Conservation (phyloP, 2,113 vertebrate genomes). For the Psammodynastes pulverulentus region DNA sequence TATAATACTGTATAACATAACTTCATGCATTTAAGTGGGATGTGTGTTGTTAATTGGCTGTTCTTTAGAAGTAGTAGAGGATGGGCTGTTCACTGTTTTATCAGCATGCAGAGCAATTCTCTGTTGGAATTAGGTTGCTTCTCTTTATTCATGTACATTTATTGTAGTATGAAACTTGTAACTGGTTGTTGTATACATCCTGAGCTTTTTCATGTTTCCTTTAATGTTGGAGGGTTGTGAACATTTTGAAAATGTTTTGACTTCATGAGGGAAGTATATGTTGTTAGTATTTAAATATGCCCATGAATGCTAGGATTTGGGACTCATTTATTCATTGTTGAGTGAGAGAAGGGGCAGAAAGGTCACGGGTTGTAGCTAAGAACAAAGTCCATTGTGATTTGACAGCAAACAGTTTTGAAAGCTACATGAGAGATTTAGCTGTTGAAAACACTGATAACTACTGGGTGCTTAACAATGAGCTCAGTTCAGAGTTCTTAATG, state of each 20-base stretch:
- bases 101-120: not conserved
- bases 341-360: slow-evolving; percentile 65
- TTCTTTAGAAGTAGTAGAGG: not conserved
- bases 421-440: slow-evolving; percentile 74
- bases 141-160: not conserved
- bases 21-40: not conserved
- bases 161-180: not conserved
- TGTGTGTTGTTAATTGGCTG: not conserved
- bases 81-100: not conserved
- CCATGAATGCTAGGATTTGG: slow-evolving; percentile 52
- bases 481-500: slow-evolving; percentile 60
- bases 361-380: slow-evolving; percentile 76
- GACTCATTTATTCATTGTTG: slow-evolving; percentile 67
- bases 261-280: slow-evolving; percentile 50
- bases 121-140: not conserved
- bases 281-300: slow-evolving; percentile 36
- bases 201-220: not conserved
- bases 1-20: not conserved
- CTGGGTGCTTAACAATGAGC: slow-evolving; percentile 63
- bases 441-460: slow-evolving; percentile 72
- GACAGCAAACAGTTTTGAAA: slow-evolving; percentile 77
- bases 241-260: slow-evolving; percentile 57
- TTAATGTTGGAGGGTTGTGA: slow-evolving; percentile 23
- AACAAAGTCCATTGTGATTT: slow-evolving; percentile 77
- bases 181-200: not conserved